phyloP scores from a whole-genome alignment of 2,113 vertebrate genomes.

The Crotalus horridus region DNA sequence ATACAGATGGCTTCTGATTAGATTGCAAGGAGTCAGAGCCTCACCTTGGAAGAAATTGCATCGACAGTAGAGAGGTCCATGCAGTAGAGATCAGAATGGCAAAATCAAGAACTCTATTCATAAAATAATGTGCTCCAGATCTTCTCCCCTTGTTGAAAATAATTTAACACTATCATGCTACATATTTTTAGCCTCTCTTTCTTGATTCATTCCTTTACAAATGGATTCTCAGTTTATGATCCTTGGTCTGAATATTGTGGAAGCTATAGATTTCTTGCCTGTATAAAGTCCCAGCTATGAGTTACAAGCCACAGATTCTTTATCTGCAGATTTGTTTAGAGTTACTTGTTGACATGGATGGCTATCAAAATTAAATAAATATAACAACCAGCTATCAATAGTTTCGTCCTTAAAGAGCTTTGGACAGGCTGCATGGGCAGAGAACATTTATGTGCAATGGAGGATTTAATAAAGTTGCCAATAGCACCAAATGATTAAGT shows the following conservation, averaged over 20 bases:
- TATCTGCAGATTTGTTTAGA: not conserved
- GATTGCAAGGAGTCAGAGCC: not conserved
- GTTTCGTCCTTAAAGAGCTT: not conserved
- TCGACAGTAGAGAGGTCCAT: not conserved
- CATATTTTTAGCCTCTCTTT: not conserved
- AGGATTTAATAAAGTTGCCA: not conserved
- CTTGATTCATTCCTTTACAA: not conserved
- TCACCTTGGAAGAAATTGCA: not conserved
- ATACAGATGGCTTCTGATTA: not conserved
- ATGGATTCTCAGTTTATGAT: not conserved
- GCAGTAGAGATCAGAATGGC: not conserved
- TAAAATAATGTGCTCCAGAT: not conserved
- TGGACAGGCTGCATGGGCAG: not conserved
- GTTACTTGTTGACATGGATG: not conserved
- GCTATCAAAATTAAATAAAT: not conserved
- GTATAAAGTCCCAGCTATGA: not conserved
- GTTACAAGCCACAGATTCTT: not conserved
- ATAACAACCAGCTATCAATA: not conserved
- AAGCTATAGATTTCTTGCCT: not conserved
- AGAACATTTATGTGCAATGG: not conserved
- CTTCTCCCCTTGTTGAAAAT: not conserved
- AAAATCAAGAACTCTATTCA: not conserved
- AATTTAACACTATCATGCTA: not conserved
- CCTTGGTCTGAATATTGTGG: not conserved
- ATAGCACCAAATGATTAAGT: not conserved